These are phyloP conservation scores for Sebastes oblongus DNA, from an alignment of 2,797 vertebrate species.

Conservation along the genomic window DNA sequence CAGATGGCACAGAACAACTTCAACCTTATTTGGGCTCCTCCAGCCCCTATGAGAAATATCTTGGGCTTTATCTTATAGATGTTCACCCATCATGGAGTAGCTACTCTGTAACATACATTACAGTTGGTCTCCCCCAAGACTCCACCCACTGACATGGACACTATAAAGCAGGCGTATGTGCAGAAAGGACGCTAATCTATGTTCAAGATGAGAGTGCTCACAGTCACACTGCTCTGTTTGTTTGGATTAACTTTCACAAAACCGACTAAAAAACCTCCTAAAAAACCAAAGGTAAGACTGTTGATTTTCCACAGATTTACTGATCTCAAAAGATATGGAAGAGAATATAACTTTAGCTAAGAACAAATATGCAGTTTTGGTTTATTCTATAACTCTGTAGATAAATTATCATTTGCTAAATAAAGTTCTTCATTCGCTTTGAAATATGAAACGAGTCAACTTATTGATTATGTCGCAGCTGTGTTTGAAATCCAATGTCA, in stretches of 20 bases:
- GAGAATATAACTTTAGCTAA: not conserved
- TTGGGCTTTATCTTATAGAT: no score
- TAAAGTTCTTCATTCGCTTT: not conserved
- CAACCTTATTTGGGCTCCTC: not conserved
- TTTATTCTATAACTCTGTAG: not conserved
- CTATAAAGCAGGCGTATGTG: not conserved
- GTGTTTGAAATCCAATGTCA: not conserved
- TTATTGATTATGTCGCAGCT: not conserved
- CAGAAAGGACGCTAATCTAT: not conserved
- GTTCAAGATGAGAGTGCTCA: constrained; percentile 3
- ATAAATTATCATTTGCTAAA: not conserved
- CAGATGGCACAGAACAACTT: no score
- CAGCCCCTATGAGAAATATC: no score
- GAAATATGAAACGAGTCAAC: not conserved
- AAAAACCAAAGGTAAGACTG: not conserved
- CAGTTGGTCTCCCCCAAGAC: not conserved
- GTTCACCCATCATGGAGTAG: no score
- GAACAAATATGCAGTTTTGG: not conserved
- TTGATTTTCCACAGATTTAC: not conserved
- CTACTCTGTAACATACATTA: no score
- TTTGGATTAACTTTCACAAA: not conserved
- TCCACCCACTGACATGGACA: not conserved
- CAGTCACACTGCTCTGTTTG: not conserved
- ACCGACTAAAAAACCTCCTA: accelerated
- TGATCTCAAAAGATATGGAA: not conserved